phyloP scores from a whole-genome alignment of 2,797 vertebrate species.

The Coreius guichenoti region DNA sequence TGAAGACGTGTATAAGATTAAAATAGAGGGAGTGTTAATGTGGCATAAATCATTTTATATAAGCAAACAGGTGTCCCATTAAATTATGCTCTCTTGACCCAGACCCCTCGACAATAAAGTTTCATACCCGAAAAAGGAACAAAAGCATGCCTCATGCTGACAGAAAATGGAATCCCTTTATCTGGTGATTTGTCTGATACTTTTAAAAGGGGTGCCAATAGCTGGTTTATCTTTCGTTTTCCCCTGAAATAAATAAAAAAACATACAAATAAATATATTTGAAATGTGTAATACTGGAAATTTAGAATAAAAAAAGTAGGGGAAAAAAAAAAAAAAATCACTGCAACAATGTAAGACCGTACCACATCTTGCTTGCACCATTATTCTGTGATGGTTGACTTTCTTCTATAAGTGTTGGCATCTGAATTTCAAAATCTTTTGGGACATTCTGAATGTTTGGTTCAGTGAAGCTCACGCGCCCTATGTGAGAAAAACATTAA shows the following conservation, averaged over 20 bases:
- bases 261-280: not conserved
- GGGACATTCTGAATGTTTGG: slow-evolving; percentile 98
- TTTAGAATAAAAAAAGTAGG: not conserved
- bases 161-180: slow-evolving; percentile 82
- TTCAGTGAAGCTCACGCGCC: slow-evolving; percentile 91
- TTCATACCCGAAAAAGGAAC: slow-evolving; percentile 90
- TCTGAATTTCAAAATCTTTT: slow-evolving; percentile 95
- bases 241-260: slow-evolving; percentile 59
- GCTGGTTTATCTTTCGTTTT: slow-evolving; percentile 54
- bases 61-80: not conserved
- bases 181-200: slow-evolving; percentile 65
- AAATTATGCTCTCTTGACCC: not conserved
- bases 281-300: not conserved
- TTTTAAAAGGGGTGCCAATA: slow-evolving; percentile 52
- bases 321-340: no score
- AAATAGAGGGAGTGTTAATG: not conserved
- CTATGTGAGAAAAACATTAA: slow-evolving; percentile 69
- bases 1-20: slow-evolving; percentile 60
- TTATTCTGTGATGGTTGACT: slow-evolving; percentile 83
- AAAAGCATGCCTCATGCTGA: slow-evolving; percentile 97
- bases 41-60: not conserved
- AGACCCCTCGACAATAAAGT: not conserved
- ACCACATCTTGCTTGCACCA: slow-evolving; percentile 67
- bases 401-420: slow-evolving; percentile 86
- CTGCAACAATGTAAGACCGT: slow-evolving; percentile 10